Evolutionary conservation across 2,113 vertebrate genomes (phyloP), one percentile per base, ranked within the genome.

Genomic region (Callipepla squamata): DNA sequence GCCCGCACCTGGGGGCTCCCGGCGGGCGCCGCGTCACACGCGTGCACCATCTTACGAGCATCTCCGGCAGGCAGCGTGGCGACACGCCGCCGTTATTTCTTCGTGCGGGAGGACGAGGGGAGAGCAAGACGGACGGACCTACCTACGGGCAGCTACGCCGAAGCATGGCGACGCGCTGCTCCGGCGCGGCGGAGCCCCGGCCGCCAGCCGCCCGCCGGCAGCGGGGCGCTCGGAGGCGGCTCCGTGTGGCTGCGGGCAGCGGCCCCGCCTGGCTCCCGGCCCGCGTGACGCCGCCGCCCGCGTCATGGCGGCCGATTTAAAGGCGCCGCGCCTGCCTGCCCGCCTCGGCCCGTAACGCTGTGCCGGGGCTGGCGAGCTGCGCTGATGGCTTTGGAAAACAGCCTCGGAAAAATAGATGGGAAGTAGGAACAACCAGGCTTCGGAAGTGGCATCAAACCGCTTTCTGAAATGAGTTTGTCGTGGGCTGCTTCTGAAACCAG

Each of bases 261-360:
- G 95, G 95, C 96, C 95, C 97, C 96, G 95, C 92, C 96, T 96
- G 96, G 97, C 95, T 97, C 90, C 67, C 87, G 91, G 97, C 96
- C 96, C 95, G 92, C 87, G 73, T 95, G 96, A 96, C 96, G 96
- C 95, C 81, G 94, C 94, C 97, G 97, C 95, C 94, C 91, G 91
- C 92, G 93, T 96, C 95, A 97, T 97, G 96, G 97, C 97, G 96
- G 96, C 94, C 95, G 96, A 95, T 96, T 98, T 97, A 97, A 97
- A 97, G 96, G 96, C 95, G 97, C 94, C 83, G 73, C 69, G 51
- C 13, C 25, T 53, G 15, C 50, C 13, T 4, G 30, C 10, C 55
- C 19, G 32, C 19, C 18, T 9, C 40, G 40, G 3, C 74, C 44
- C 1, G 25, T 21, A 0, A 57, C 48, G 55, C 42, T 45, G 51